A percentile compares a stretch with the other conserved stretches of the same genome.
Evolutionary conservation across 1,140 invertebrate genomes (phyloP).

Genomic region (Frieseomelitta varia): DNA sequence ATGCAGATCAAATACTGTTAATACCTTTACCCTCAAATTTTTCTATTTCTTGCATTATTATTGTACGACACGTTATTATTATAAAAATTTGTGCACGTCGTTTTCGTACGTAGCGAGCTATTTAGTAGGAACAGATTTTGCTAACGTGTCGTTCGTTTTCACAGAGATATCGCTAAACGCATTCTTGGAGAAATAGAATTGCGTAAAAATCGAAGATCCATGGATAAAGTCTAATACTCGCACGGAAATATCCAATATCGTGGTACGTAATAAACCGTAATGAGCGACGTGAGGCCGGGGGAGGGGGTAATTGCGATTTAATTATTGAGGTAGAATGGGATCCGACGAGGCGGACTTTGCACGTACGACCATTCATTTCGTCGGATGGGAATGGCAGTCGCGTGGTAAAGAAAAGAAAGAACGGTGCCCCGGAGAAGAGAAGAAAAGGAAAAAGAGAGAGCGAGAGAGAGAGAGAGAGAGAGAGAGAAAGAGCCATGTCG

Average conservation of each 20-base stretch:
- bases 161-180: not conserved
- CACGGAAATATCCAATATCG: not conserved
- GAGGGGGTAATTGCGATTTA: not conserved
- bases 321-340: constrained; percentile 6
- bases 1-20: too few relatives aligned
- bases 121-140: too few relatives aligned
- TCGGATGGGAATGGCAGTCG: not conserved
- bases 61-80: too few relatives aligned
- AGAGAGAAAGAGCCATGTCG: not conserved
- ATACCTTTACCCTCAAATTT: too few relatives aligned
- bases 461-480: not conserved
- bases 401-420: not conserved
- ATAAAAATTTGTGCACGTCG: too few relatives aligned
- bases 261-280: not conserved
- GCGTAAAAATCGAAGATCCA: not conserved
- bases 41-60: too few relatives aligned
- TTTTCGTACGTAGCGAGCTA: too few relatives aligned
- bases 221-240: not conserved
- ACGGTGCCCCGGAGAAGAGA: not conserved
- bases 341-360: not conserved
- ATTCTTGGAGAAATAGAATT: not conserved
- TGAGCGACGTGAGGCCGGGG: not conserved
- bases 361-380: constrained; percentile 27
- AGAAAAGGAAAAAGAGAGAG: too few relatives aligned
- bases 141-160: too few relatives aligned